Evolutionary conservation across 2,888 invertebrate genomes (phyloP), one percentile per base, ranked within the genome.

Genomic region (Tuta absoluta): DNA sequence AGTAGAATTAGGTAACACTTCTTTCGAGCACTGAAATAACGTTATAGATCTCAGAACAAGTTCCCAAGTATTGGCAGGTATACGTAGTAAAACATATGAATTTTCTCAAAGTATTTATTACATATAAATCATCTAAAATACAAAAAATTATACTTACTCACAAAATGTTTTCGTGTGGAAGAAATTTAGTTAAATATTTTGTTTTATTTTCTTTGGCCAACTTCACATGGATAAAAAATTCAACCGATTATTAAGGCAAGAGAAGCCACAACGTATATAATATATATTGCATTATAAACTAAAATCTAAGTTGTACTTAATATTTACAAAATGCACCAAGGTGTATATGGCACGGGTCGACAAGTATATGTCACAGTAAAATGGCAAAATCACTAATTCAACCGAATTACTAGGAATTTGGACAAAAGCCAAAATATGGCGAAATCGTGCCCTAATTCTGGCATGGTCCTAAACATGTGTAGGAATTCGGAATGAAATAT

Each of bases 61-160:
- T 41, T 41, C 2, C 14, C 14, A 41, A 14, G 41, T 14, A 12
- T 1, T 12, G 41, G 14, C n/a, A n/a, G 3, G 41, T 3, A 28
- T 5, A 17, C 3, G 19, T 10, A 49, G 2, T 62, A 70, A 71
- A 71, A 71, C 63, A 68, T 59, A 63, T 56, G 48, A 57, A 24
- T 63, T 62, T 65, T 62, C 73, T 71, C 63, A 75, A 63, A 65
- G 69, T 73, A 70, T 75, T 82, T 86, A 86, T 82, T 86, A 84
- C 78, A 86, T 87, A 87, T 88, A 87, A 88, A 87, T 88, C 87
- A 78, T 75, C 84, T 86, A 85, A 73, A 80, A 77, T 84, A 81
- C 78, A 79, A 75, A 76, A 24, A 14, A 56, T 76, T 69, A 76
- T 75, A 75, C 79, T 75, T 75, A 75, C 79, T 80, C 80, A 79